Conservation (phyloP, 2,888 invertebrate species). For the Zaprionus lineosus region DNA sequence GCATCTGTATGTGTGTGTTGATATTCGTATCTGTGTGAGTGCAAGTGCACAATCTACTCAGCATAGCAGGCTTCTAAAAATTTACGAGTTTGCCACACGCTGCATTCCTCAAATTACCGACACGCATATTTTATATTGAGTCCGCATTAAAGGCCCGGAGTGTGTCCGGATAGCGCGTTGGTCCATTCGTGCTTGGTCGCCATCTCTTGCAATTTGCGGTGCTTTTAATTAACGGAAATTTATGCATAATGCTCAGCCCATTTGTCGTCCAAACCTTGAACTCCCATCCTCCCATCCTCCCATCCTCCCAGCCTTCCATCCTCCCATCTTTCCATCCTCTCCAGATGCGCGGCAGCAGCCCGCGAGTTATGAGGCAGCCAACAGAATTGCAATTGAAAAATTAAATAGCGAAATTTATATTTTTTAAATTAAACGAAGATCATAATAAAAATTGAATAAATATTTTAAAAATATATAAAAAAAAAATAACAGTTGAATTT, state of each 20-base stretch:
- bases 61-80: conserved; percentile 58
- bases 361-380: conserved; percentile 54
- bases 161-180: conserved; percentile 10
- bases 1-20: conserved; percentile 1
- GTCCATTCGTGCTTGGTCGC: conserved; percentile 15
- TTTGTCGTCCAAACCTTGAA: conserved; percentile 23
- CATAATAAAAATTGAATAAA: too few relatives aligned
- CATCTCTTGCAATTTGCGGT: conserved; percentile 63
- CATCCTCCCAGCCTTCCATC: background rate
- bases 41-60: conserved; percentile 45
- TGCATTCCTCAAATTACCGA: conserved; percentile 76
- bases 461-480: too few relatives aligned
- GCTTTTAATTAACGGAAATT: conserved; percentile 76
- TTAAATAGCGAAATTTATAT: conserved; percentile 13
- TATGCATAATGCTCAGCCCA: conserved; percentile 63
- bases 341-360: background rate
- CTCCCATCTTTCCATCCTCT: background rate
- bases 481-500: too few relatives aligned
- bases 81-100: conserved; percentile 63
- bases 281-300: background rate
- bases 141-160: conserved; percentile 55
- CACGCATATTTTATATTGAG: conserved; percentile 74
- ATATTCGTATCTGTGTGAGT: conserved; percentile 8
- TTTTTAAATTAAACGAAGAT: conserved; percentile 1
- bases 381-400: conserved; percentile 51